Base-by-base conservation (phyloP, 35 echinoderm and acorn worm genomes). In the Anneissia japonica region DNA sequence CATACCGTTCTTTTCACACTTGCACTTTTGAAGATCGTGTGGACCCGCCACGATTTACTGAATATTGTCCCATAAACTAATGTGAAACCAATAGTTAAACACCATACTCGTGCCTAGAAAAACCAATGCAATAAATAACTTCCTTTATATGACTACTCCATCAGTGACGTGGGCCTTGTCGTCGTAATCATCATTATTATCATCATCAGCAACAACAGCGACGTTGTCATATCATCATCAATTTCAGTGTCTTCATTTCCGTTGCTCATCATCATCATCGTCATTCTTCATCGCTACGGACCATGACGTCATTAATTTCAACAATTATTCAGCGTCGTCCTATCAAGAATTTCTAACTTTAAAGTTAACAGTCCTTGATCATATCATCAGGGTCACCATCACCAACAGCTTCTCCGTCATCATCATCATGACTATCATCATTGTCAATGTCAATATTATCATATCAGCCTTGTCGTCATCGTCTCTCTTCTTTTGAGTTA, bases 1-100 rank as follows among this genome's bases (percentile, higher is more conserved):
- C 74, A 32, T 39, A 81, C 79, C 79, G 79, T 81, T 81, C 79
- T 37, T 39, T 81, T 81, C 1, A 81, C 38, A 30, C 35, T 16
- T 29, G 79, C 79, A 9, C 79, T 81, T 81, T 36, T 81, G 38
- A 81, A 81, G 38, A 81, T 81, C 16, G 35, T 81, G 38, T 81
- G 38, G 3, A 81, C 79, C 23, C 79, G 32, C 79, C 79, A 81
- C 17, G 34, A 38, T 81, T 81, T 81, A 26, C 79, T 81, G 23
- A 81, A 81, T 40, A 81, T 81, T 30, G 79, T 30, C 23, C 79
- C 79, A 39, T 81, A 81, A 16, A 81, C 36, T 30, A 81, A 81
- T 4, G 79, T 81, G 79, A 81, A 81, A 0, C 35, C 79, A 40
- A 81, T 81, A 3, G 38, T 30, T 26, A 81, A 23, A 30, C 35